Conservation (phyloP, 2,888 invertebrate species). For the Nomada fucata region DNA sequence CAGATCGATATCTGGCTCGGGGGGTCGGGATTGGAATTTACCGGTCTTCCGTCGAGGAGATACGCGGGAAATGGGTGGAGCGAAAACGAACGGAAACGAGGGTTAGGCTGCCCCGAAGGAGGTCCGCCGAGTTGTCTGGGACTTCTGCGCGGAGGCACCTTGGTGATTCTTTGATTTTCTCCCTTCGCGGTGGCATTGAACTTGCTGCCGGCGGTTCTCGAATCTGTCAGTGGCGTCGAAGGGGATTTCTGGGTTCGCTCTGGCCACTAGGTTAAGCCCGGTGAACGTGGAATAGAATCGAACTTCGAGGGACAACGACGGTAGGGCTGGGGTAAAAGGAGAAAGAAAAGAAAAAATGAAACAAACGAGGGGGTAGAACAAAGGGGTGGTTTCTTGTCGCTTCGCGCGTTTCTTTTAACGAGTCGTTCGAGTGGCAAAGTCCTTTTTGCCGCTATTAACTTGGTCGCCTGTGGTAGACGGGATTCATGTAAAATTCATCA, state of each 20-base stretch:
- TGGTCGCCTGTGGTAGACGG: conserved; percentile 59
- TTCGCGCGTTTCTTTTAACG: conserved; percentile 69
- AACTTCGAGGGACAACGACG: neutral
- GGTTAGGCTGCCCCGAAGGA: conserved; percentile 42
- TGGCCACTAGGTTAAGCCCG: conserved; percentile 15
- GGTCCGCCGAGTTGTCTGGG: conserved; percentile 23
- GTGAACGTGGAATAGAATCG: conserved; percentile 37
- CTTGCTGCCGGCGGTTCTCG: conserved; percentile 29
- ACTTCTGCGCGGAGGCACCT: conserved; percentile 69
- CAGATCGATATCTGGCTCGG: conserved; percentile 58
- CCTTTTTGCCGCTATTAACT: conserved; percentile 78
- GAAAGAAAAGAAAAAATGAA: neutral
- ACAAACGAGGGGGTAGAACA: neutral
- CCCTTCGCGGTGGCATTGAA: conserved; percentile 44
- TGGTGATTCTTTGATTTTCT: conserved; percentile 73
- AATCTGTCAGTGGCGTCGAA: conserved; percentile 16
- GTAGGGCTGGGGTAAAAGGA: neutral
- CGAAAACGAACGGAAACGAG: conserved; percentile 22
- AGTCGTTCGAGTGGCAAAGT: conserved; percentile 71
- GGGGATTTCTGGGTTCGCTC: conserved; percentile 7
- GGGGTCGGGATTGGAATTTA: conserved; percentile 37
- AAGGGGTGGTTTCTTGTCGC: conserved; percentile 36
- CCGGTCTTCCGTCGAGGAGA: conserved; percentile 45
- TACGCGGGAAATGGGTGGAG: neutral
- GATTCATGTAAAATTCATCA: conserved; percentile 81